phyloP scores from a whole-genome alignment of 2,797 vertebrate species.

The Galagoides demidoff region DNA sequence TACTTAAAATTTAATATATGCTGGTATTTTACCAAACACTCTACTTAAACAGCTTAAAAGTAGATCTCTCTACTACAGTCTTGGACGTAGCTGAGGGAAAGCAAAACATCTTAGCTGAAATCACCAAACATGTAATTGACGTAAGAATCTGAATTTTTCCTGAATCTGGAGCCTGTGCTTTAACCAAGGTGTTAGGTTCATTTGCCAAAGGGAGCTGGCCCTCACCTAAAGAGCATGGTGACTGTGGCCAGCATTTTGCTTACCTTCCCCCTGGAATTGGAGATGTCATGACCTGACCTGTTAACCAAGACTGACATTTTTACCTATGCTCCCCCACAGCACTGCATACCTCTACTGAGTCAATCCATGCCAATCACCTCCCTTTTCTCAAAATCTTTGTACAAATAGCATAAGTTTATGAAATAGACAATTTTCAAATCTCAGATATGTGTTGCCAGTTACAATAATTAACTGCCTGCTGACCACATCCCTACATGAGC shows the following conservation, averaged over 20 bases:
- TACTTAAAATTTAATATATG: not conserved
- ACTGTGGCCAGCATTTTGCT: too few relatives aligned
- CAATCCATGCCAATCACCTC: not conserved
- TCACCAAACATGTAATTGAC: not conserved
- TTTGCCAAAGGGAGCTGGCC: not conserved
- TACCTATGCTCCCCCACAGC: accelerated
- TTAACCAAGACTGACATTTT: not conserved
- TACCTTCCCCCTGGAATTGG: not conserved
- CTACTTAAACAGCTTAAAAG: not conserved
- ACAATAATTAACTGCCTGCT: not conserved
- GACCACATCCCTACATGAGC: not conserved
- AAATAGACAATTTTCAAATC: not conserved
- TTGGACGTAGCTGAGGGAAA: not conserved
- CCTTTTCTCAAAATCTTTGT: not conserved
- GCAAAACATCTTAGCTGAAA: not conserved
- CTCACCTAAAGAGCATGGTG: not conserved
- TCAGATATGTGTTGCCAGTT: not conserved
- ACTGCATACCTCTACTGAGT: not conserved
- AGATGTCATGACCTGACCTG: too few relatives aligned
- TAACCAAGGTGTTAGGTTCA: not conserved
- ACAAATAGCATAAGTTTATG: not conserved
- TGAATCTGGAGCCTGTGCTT: too few relatives aligned
- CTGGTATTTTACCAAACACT: not conserved
- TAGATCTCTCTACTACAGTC: not conserved
- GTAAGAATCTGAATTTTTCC: not conserved